These are phyloP conservation scores for Pammene fasciana DNA, from an alignment of 2,888 invertebrate genomes.

Conservation along the genomic window DNA sequence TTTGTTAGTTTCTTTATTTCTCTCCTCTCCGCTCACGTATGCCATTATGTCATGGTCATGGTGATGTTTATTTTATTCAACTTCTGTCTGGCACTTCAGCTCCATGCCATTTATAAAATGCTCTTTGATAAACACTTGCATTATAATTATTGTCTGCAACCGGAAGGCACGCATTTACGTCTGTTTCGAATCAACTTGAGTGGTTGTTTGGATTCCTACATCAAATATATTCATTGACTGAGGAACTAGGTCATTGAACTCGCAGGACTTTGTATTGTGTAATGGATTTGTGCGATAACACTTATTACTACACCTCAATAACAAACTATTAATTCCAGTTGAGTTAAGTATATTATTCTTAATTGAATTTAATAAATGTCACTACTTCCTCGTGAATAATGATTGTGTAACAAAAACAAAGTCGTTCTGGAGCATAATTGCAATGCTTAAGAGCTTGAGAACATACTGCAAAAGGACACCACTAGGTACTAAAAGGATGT, in stretches of 20 bases:
- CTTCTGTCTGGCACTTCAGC: neutral
- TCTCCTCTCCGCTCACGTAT: neutral
- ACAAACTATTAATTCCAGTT: constrained; percentile 9
- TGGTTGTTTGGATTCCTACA: constrained; percentile 29
- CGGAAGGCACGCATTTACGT: constrained; percentile 20
- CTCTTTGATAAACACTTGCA: constrained; percentile 3
- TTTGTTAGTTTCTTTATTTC: neutral
- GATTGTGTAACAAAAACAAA: constrained; percentile 10
- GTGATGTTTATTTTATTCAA: constrained; percentile 8
- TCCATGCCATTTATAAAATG: neutral
- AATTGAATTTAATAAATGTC: constrained; percentile 18
- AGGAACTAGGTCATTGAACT: constrained; percentile 31
- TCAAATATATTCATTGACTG: constrained; percentile 32
- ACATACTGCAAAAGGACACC: too few relatives aligned
- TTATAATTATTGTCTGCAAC: constrained; percentile 27
- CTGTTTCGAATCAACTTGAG: constrained; percentile 36
- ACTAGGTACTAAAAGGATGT: too few relatives aligned
- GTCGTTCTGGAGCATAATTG: neutral
- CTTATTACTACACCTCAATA: constrained; percentile 31
- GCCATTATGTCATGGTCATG: neutral
- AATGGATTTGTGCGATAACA: constrained; percentile 37
- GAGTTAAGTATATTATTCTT: constrained; percentile 14
- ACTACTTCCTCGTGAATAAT: constrained; percentile 12
- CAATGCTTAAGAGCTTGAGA: neutral
- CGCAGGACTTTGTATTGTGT: constrained; percentile 40